A percentile compares a stretch with the other conserved stretches of the same genome.
phyloP scores from a whole-genome alignment of 1,140 invertebrate genomes.

The Pissodes strobi region DNA sequence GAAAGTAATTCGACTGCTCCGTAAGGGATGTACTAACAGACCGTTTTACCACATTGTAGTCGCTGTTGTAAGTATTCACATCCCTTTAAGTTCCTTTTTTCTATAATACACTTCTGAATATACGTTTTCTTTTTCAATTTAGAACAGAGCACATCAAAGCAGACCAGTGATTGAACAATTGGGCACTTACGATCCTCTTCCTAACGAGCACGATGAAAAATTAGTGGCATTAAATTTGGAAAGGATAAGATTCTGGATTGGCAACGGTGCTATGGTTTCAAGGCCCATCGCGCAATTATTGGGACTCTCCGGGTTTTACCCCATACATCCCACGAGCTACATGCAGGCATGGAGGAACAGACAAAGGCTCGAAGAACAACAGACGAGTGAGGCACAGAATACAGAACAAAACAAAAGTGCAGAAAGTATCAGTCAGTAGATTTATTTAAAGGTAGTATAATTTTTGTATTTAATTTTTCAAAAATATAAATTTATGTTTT shows the following conservation, averaged over 20 bases:
- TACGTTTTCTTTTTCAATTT: constrained; percentile 34
- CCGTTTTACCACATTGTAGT: constrained; percentile 95
- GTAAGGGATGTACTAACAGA: constrained; percentile 88
- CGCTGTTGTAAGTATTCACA: constrained; percentile 67
- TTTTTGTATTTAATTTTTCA: no score
- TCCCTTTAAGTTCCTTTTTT: no score
- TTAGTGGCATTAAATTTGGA: constrained; percentile 88
- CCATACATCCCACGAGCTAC: constrained; percentile 76
- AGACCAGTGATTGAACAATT: constrained; percentile 83
- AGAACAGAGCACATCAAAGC: constrained; percentile 64
- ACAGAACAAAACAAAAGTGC: no score
- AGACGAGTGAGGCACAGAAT: no score
- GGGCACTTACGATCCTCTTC: constrained; percentile 87
- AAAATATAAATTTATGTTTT: no score
- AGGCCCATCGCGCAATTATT: constrained; percentile 73
- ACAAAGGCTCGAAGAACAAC: no score
- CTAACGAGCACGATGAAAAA: constrained; percentile 87
- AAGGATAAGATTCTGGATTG: constrained; percentile 86
- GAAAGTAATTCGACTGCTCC: constrained; percentile 78
- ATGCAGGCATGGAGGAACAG: no score
- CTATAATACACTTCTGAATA: no score
- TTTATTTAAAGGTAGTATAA: no score
- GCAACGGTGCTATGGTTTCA: constrained; percentile 72
- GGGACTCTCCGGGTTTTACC: constrained; percentile 72
- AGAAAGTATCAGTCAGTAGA: no score